Conservation (phyloP, 2,113 vertebrate genomes). For the Hystrix brachyura region DNA sequence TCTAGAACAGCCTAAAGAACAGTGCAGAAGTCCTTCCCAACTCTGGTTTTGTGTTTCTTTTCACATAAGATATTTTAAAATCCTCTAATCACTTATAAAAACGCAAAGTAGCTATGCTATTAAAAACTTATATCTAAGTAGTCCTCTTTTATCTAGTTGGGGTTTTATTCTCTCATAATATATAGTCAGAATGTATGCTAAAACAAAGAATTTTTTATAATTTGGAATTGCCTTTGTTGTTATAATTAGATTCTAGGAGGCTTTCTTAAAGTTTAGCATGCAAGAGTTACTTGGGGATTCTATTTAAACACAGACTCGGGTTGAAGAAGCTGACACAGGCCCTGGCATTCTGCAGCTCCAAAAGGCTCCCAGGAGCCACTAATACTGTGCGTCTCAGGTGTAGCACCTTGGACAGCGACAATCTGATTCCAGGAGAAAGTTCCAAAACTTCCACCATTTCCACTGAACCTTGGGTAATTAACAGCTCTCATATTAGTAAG, state of each 20-base stretch:
- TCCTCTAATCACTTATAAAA: neutral
- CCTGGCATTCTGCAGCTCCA: neutral
- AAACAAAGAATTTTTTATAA: neutral
- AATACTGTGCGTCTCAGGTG: neutral
- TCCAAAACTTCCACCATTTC: neutral
- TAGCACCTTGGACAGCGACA: neutral
- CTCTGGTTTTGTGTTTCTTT: neutral
- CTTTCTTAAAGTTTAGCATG: conserved; percentile 5
- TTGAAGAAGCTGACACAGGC: neutral
- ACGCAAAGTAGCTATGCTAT: neutral
- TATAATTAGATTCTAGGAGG: neutral
- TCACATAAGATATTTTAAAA: neutral
- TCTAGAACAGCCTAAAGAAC: neutral
- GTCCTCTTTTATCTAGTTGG: neutral
- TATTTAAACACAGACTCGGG: neutral
- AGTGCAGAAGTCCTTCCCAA: neutral
- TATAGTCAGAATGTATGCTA: neutral
- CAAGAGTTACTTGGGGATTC: neutral
- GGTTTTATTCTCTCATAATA: conserved; percentile 2
- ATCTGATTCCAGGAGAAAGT: neutral
- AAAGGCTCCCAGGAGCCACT: neutral
- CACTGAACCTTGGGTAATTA: neutral
- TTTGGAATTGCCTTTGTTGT: conserved; percentile 12
- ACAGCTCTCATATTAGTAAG: neutral
- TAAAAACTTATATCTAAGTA: neutral